Evolutionary conservation across 2,113 vertebrate genomes (phyloP), one percentile per base, ranked within the genome.

Genomic region (Scomber scombrus): DNA sequence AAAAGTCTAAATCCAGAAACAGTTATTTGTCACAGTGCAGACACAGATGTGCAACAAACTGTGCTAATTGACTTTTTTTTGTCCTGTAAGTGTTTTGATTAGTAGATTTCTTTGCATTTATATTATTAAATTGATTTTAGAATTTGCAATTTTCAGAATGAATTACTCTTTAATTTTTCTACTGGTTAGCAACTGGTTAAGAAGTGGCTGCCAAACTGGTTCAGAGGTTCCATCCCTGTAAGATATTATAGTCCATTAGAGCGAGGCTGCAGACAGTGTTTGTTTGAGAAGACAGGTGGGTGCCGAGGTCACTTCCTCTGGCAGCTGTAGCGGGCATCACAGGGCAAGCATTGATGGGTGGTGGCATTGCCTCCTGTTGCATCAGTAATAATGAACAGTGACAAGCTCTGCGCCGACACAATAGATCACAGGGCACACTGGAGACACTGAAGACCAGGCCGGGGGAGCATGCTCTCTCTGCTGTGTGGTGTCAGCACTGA

Each of bases 341-440:
- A 78, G 89, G 78, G 85, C 78, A 18, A 65, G 64, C 88, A 71
- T 80, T 92, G 93, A 94, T 88, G 84, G 89, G 65, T 63, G 82
- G 89, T 89, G 92, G 81, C 87, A 67, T 88, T 88, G 75, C 89
- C 91, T 89, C 89, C 90, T 91, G 91, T 93, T 93, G 85, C 90
- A 85, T 92, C 90, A 89, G 89, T 85, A 81, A 85, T 93, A 94
- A 94, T 92, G 85, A 94, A 90, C 89, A 92, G 80, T 91, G 94
- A 94, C 94, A 94, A 89, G 90, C 84, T 91, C 74, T 78, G 82
- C 68, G 72, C 81, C 75, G 75, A 78, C 84, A 89, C 84, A 81
- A 90, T 93, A 92, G 93, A 93, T 94, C 90, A 93, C 75, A 80
- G 76, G 72, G 84, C 76, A 78, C 81, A 67, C 75, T 81, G 75